phyloP scores from a whole-genome alignment of 2,113 vertebrate genomes.

The Ophiodon elongatus region DNA sequence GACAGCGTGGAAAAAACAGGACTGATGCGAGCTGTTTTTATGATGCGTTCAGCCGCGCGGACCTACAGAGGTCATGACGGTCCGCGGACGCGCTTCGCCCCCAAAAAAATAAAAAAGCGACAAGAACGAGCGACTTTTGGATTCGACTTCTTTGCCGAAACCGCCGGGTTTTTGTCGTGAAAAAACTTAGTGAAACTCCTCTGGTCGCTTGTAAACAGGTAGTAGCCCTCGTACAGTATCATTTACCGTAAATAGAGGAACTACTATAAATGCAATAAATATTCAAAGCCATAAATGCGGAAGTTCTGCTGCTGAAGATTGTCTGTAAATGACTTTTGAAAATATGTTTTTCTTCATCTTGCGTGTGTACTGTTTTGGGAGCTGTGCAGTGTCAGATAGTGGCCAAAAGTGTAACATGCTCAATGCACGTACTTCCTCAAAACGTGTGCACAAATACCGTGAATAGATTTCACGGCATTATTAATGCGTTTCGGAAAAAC shows the following conservation, averaged over 20 bases:
- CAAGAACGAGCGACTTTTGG: slow-evolving; percentile 16
- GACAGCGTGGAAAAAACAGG: not conserved
- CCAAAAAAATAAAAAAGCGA: slow-evolving; percentile 3
- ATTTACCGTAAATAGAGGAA: slow-evolving; percentile 74
- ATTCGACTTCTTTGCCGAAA: not conserved
- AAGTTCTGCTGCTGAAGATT: slow-evolving; percentile 57
- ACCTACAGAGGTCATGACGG: not conserved
- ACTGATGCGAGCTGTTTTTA: not conserved
- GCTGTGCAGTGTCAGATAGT: not conserved
- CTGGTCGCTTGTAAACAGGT: slow-evolving; percentile 50
- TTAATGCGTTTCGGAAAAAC: not conserved
- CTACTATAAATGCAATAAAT: slow-evolving; percentile 60
- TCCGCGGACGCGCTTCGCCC: slow-evolving; percentile 2
- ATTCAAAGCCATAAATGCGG: slow-evolving; percentile 59
- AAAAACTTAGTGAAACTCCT: slow-evolving; percentile 69
- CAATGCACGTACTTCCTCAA: slow-evolving; percentile 6
- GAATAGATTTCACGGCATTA: slow-evolving; percentile 7
- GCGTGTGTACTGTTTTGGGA: not conserved
- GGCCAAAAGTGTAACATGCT: not conserved
- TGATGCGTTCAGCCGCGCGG: not conserved
- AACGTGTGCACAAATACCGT: not conserved
- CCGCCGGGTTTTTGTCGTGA: not conserved
- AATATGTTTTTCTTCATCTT: not conserved
- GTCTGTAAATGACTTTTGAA: slow-evolving; percentile 4
- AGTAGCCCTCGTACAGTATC: slow-evolving; percentile 37